phyloP scores from a whole-genome alignment of 2,888 invertebrate species.

The Habrosyne pyritoides region DNA sequence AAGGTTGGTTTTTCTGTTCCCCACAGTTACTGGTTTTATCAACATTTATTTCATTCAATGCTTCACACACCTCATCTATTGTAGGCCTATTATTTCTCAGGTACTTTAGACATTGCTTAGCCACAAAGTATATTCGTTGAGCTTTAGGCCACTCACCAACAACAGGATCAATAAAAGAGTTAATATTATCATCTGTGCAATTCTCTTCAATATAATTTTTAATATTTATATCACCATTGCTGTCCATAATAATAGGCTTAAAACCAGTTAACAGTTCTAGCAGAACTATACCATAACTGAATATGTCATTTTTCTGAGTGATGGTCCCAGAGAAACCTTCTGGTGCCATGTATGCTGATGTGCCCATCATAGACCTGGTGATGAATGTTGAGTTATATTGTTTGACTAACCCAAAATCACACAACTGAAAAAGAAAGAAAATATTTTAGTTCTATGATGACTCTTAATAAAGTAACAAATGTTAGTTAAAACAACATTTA shows the following conservation, averaged over 20 bases:
- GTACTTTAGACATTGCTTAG: slow-evolving; percentile 81
- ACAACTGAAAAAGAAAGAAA: slow-evolving; percentile 78
- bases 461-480: too few species aligned
- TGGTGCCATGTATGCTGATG: slow-evolving; percentile 90
- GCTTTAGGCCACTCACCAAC: slow-evolving; percentile 82
- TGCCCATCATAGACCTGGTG: slow-evolving; percentile 85
- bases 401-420: slow-evolving; percentile 90
- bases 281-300: slow-evolving; percentile 90
- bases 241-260: slow-evolving; percentile 83
- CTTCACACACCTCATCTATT: slow-evolving; percentile 80
- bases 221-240: slow-evolving; percentile 74
- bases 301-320: slow-evolving; percentile 90
- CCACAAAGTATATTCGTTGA: slow-evolving; percentile 78
- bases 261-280: slow-evolving; percentile 89
- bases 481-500: too few species aligned
- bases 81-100: slow-evolving; percentile 82
- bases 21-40: slow-evolving; percentile 2
- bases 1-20: too few species aligned
- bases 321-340: slow-evolving; percentile 88
- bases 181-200: slow-evolving; percentile 75
- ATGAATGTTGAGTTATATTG: slow-evolving; percentile 76
- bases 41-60: slow-evolving; percentile 49
- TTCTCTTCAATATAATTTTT: slow-evolving; percentile 81
- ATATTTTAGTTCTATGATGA: background rate
- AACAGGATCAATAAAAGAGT: slow-evolving; percentile 79